phyloP scores from a whole-genome alignment of 2,888 invertebrate species.

The Gisinianus flammeolus region DNA sequence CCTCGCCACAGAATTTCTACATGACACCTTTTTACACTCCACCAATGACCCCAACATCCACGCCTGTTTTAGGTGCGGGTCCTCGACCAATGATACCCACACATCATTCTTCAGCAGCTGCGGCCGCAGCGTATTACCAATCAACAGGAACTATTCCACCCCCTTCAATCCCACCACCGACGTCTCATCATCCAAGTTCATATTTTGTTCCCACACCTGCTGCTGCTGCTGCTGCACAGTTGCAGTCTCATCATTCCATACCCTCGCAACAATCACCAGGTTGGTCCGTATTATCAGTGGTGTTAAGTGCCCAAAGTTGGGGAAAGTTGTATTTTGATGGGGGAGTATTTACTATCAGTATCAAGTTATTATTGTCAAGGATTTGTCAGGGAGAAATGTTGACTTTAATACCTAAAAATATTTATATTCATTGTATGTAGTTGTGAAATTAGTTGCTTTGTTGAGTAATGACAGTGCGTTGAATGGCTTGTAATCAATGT shows the following conservation, averaged over 20 bases:
- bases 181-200: constrained; percentile 49
- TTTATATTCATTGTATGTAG: too few relatives aligned
- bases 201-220: constrained; percentile 44
- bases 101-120: constrained; percentile 45
- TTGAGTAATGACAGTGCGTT: too few relatives aligned
- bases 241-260: constrained; percentile 55
- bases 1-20: constrained; percentile 53
- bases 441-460: too few relatives aligned
- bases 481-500: too few relatives aligned
- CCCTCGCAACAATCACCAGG: constrained; percentile 52
- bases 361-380: too few relatives aligned
- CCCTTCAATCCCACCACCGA: constrained; percentile 39
- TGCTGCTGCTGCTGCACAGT: not conserved
- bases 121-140: constrained; percentile 52
- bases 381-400: not conserved
- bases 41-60: constrained; percentile 54
- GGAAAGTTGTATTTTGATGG: not conserved
- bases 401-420: too few relatives aligned
- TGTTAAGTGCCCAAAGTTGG: not conserved
- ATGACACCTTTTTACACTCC: constrained; percentile 58
- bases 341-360: not conserved
- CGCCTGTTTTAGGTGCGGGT: constrained; percentile 41
- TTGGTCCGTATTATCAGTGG: constrained; percentile 57
- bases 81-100: constrained; percentile 40
- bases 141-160: constrained; percentile 24